These are phyloP conservation scores for Acanthochromis polyacanthus DNA, from an alignment of 2,113 vertebrate species.

Conservation along the genomic window DNA sequence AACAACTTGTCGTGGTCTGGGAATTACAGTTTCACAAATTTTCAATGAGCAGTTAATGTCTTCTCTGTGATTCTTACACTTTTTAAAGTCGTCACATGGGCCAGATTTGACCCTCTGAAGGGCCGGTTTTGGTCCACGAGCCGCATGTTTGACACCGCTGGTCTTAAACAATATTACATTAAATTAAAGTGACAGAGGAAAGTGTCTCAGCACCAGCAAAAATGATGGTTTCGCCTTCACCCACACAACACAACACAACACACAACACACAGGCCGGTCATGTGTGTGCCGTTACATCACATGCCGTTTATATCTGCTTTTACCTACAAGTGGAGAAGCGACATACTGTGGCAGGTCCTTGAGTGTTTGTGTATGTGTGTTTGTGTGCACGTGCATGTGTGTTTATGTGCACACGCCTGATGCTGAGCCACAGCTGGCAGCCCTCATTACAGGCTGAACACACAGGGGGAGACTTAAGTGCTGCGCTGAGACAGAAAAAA, in stretches of 20 bases:
- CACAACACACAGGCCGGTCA: not conserved
- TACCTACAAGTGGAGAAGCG: slow-evolving; percentile 33
- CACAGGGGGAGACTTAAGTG: slow-evolving; percentile 68
- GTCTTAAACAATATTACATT: too few relatives aligned
- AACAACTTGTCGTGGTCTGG: too few relatives aligned
- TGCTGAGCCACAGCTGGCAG: slow-evolving; percentile 72
- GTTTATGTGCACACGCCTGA: not conserved
- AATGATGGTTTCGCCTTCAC: too few relatives aligned
- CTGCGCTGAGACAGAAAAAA: slow-evolving; percentile 58
- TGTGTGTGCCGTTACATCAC: slow-evolving; percentile 28
- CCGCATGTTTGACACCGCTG: too few relatives aligned
- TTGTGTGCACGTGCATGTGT: slow-evolving; percentile 27
- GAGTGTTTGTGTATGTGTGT: not conserved
- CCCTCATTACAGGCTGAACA: slow-evolving; percentile 62
- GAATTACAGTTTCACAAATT: too few relatives aligned
- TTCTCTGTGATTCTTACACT: too few relatives aligned
- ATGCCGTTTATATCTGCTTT: slow-evolving; percentile 27
- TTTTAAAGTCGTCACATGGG: too few relatives aligned
- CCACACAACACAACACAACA: not conserved
- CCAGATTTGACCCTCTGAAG: too few relatives aligned
- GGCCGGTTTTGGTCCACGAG: too few relatives aligned
- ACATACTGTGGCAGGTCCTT: not conserved
- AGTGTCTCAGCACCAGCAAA: too few relatives aligned
- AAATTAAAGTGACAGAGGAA: too few relatives aligned
- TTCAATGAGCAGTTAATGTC: too few relatives aligned